Evolutionary conservation across 30 jellyfish, hydroid and myxozoan genomes (phyloP), one percentile per base, ranked within the genome.

Genomic region (Morbakka virulenta): DNA sequence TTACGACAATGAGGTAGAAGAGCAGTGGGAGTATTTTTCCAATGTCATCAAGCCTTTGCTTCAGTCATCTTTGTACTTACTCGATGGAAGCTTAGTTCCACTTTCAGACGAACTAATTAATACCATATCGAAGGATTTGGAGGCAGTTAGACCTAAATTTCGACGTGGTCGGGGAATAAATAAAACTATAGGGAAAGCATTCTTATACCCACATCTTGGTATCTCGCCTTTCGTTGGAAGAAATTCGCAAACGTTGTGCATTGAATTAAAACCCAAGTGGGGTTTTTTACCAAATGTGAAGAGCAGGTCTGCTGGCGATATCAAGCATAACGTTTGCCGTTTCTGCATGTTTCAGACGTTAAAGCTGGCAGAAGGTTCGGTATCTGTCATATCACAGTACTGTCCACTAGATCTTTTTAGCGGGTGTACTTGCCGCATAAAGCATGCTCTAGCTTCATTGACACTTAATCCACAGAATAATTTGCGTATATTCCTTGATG

Each of bases 241-340:
- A 4, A 52, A 1, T 1, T 3, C 4, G 2, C 64, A 64, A 32
- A 31, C 73, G 17, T 69, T 68, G 24, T 81, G 91, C 20, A 86
- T 91, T 47, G 98, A 91, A 69, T 72, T 91, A 2, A 91, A 91
- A 70, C 96, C 96, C 24, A 91, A 91, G 67, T 91, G 98, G 96
- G 96, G 96, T n/a, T 78, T 69, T 30, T 50, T 91, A 3, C 91
- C 95, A 22, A 35, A 47, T 22, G n/a, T 64, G 22, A 21, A 69
- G 62, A 2, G 30, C 4, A 30, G 30, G 25, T 0, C 11, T 0
- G 86, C 61, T 17, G 28, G 32, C 26, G 57, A 65, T 36, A 34
- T 69, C 1, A 86, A 77, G 31, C 25, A 50, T 21, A 25, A 48
- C 25, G 64, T 62, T 1, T 91, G 98, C 53, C 63, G 95, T 11